phyloP scores from a whole-genome alignment of 2,888 invertebrate genomes.

The Entomobrya multifasciata region DNA sequence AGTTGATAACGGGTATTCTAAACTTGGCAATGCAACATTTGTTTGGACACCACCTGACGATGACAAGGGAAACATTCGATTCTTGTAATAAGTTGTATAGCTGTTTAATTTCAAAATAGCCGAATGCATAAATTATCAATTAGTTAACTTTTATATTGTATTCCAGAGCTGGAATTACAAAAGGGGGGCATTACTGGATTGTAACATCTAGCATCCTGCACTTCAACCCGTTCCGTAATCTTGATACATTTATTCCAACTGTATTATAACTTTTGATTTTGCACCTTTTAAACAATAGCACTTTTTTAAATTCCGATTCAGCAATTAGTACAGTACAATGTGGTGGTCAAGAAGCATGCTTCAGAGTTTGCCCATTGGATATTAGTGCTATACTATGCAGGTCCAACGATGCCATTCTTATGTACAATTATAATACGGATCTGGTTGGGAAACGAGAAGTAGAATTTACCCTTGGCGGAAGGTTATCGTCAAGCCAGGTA shows the following conservation, averaged over 20 bases:
- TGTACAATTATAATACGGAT: slow-evolving; percentile 76
- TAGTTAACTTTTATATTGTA: background rate
- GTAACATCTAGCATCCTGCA: slow-evolving; percentile 75
- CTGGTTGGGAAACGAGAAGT: slow-evolving; percentile 74
- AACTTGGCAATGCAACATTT: slow-evolving; percentile 75
- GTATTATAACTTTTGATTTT: too few species aligned
- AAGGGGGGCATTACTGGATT: slow-evolving; percentile 77
- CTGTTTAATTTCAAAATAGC: too few species aligned
- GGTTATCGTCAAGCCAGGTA: slow-evolving; percentile 62
- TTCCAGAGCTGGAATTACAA: slow-evolving; percentile 77
- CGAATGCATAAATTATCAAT: too few species aligned
- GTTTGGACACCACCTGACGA: slow-evolving; percentile 78
- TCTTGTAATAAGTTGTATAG: too few species aligned
- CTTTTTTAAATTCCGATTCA: slow-evolving; percentile 29
- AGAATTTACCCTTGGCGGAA: slow-evolving; percentile 79
- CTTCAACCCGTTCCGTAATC: slow-evolving; percentile 80
- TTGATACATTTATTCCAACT: too few species aligned
- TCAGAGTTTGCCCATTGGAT: slow-evolving; percentile 76
- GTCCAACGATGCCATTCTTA: slow-evolving; percentile 71
- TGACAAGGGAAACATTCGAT: slow-evolving; percentile 77
- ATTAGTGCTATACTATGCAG: slow-evolving; percentile 64
- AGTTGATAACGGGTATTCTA: slow-evolving; percentile 75
- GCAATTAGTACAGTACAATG: slow-evolving; percentile 79
- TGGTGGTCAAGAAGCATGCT: slow-evolving; percentile 77
- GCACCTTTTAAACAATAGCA: background rate